A percentile compares a stretch with the other conserved stretches of the same genome.
Evolutionary conservation across 2,113 vertebrate genomes (phyloP).

Genomic region (Urocynchramus pylzowi): DNA sequence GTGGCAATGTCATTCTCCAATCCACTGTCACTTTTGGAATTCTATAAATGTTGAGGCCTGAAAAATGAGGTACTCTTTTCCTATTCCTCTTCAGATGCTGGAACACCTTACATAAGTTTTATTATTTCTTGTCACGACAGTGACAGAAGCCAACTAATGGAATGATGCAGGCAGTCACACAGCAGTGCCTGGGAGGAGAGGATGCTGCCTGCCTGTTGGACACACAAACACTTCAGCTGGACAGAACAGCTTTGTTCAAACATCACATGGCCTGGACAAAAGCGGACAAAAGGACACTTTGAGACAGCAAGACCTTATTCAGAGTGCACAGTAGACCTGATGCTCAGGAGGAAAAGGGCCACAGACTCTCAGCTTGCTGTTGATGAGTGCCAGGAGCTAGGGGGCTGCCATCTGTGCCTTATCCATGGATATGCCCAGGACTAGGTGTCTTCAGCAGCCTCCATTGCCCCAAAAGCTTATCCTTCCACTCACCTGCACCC

Average conservation of each 20-base stretch:
- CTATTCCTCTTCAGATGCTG: no score
- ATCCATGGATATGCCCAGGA: neutral
- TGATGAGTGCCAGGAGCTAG: neutral
- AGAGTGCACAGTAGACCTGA: neutral
- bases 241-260: neutral
- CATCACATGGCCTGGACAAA: rapidly evolving
- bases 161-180: neutral
- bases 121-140: no score
- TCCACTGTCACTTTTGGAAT: no score
- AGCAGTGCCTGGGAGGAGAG: neutral
- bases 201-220: neutral
- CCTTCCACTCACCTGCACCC: neutral
- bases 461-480: neutral
- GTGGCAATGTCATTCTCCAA: no score
- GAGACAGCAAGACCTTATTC: neutral
- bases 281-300: neutral
- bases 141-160: no score
- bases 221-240: neutral
- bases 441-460: neutral
- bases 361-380: neutral
- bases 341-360: neutral
- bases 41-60: no score
- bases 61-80: no score
- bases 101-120: no score
- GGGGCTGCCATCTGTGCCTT: neutral